Base-by-base conservation (phyloP, 2,797 vertebrate species). In the Distichodus sexfasciatus region DNA sequence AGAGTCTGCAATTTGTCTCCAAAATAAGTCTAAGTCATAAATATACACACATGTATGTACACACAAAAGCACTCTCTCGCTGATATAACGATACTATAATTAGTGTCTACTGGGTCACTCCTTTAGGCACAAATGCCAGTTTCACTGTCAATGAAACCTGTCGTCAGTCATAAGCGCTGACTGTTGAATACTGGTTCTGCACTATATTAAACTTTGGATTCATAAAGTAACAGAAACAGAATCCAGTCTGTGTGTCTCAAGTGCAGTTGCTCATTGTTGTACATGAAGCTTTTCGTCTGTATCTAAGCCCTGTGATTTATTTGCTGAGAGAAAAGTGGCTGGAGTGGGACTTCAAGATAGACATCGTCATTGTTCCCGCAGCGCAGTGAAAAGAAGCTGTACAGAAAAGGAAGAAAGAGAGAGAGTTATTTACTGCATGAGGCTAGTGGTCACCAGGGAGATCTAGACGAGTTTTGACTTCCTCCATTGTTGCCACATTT, bases 311-410 rank as follows among this genome's bases (percentile, higher is more conserved):
- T 78, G 74, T 79, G 69, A 76, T 78, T 67, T 71, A 54, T 79
- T 44, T 64, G 35, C 48, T 57, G 76, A 75, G 75, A 81, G 74
- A 65, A 43, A 31, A 41, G 14, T 21, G 19, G 46, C 46, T 46
- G 40, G 55, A 50, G 62, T 26, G 75, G 77, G 23, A 76, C 73
- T 19, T 66, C 59, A 77, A 83, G 77, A 89, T 82, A 87, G 65
- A 79, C 80, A 70, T 71, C 58, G 79, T 76, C 75, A 83, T 86
- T 89, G 83, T 89, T 85, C 65, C 11, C 40, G 81, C 82, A 83
- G 74, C 76, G 74, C 76, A 66, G 47, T 76, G 78, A 69, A 79
- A 79, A 82, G 58, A 64, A 71, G 75, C 79, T 78, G 57, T 79
- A 60, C 78, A n/a, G n/a, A n/a, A n/a, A 82, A 50, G 76, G 68